Evolutionary conservation across 2,888 invertebrate species (phyloP).

Genomic region (Exocentrus adspersus): DNA sequence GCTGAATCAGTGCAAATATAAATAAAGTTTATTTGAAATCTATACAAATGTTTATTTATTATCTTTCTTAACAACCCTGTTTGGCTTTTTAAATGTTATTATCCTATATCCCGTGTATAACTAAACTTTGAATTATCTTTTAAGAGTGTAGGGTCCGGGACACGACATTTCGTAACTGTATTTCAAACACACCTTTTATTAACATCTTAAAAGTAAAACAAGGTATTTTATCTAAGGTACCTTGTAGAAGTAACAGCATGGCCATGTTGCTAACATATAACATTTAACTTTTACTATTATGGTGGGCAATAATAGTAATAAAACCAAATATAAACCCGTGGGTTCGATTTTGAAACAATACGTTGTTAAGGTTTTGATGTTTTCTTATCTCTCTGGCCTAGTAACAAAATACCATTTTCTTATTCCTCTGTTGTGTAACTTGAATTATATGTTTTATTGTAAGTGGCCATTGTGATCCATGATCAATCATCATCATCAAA

Average conservation of each 20-base stretch:
- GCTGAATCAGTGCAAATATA: too few species aligned
- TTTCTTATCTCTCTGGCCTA: not conserved
- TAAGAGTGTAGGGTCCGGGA: too few species aligned
- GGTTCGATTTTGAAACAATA: slow-evolving; percentile 3
- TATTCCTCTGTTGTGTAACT: not conserved
- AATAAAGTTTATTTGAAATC: too few species aligned
- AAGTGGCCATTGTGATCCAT: not conserved
- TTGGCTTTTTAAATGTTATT: too few species aligned
- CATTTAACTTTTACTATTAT: slow-evolving; percentile 8
- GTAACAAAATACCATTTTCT: slow-evolving; percentile 3
- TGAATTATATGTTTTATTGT: not conserved
- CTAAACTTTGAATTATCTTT: too few species aligned
- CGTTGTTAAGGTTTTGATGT: slow-evolving; percentile 6
- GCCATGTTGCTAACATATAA: slow-evolving; percentile 6
- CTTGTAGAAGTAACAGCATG: not conserved
- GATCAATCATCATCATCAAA: too few species aligned
- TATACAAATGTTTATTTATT: too few species aligned
- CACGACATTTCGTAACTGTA: too few species aligned
- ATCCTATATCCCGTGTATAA: too few species aligned
- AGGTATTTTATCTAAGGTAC: slow-evolving; percentile 3
- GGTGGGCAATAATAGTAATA: slow-evolving; percentile 13
- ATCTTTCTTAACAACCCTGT: too few species aligned
- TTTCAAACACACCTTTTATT: too few species aligned
- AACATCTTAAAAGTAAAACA: too few species aligned
- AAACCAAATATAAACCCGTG: slow-evolving; percentile 9